Conservation (phyloP, 2,888 invertebrate genomes). For the Chymomyza amoena region DNA sequence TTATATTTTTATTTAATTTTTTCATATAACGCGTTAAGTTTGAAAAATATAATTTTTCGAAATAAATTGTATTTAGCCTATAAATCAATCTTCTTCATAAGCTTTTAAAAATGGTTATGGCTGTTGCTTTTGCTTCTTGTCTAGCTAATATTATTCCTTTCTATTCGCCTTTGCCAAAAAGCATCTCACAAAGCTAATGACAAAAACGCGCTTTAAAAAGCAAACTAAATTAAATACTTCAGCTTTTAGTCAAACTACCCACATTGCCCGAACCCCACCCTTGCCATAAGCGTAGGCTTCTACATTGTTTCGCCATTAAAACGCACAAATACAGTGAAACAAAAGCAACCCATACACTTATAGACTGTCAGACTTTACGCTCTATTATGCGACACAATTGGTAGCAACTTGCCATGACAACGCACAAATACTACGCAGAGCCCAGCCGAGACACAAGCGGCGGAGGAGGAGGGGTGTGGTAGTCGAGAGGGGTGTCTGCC, state of each 20-base stretch:
- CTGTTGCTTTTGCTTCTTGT: too few species aligned
- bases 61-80: too few species aligned
- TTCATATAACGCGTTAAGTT: too few species aligned
- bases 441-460: neutral
- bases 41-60: too few species aligned
- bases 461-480: neutral
- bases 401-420: neutral
- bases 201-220: neutral
- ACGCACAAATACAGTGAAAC: constrained; percentile 2
- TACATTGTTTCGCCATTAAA: constrained; percentile 29
- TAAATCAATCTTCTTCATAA: too few species aligned
- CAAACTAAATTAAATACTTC: neutral
- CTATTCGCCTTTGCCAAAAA: too few species aligned
- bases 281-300: neutral
- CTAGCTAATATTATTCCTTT: too few species aligned
- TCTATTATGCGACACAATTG: constrained; percentile 28
- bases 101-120: too few species aligned
- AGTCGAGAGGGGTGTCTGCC: constrained; percentile 3
- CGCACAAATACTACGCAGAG: neutral
- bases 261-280: neutral
- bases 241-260: neutral
- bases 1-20: too few species aligned
- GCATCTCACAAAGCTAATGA: too few species aligned
- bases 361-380: constrained; percentile 41
- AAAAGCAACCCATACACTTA: constrained; percentile 11